Evolutionary conservation across 1,140 invertebrate genomes (phyloP).

Genomic region (Sarcophaga peregrina): DNA sequence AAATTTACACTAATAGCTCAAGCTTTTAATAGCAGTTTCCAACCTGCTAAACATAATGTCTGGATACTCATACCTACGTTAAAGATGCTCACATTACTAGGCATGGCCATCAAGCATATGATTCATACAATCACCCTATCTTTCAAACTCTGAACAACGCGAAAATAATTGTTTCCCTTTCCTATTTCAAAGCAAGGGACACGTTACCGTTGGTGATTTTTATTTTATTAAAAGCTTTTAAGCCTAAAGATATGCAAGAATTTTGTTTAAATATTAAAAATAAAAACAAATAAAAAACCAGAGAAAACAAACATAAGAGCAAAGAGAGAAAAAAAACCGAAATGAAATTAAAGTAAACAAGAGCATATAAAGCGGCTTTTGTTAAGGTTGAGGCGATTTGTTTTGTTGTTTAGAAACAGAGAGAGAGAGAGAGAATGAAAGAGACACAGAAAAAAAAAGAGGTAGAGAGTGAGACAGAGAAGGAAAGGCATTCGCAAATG

Average conservation of each 20-base stretch:
- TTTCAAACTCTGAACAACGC: no score
- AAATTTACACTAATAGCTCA: no score
- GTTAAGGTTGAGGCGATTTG: not conserved
- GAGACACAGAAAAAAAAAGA: no score
- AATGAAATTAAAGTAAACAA: no score
- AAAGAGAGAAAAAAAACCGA: not conserved
- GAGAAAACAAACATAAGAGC: not conserved
- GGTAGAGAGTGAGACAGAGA: not conserved
- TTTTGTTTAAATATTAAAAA: not conserved
- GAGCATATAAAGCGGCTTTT: not conserved
- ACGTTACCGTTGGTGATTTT: not conserved
- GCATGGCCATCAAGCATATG: no score
- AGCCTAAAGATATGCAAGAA: conserved; percentile 14
- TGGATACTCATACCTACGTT: no score
- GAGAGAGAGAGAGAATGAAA: no score
- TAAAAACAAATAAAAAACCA: not conserved
- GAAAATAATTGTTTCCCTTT: not conserved
- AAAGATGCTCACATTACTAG: no score
- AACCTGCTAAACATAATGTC: no score
- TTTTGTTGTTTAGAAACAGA: not conserved
- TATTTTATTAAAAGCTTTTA: conserved; percentile 20
- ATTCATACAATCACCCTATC: no score
- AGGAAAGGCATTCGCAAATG: not conserved
- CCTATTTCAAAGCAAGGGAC: not conserved
- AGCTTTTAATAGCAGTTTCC: no score